Evolutionary conservation across 2,888 invertebrate species (phyloP).

Genomic region (Cartodere bifasciata): DNA sequence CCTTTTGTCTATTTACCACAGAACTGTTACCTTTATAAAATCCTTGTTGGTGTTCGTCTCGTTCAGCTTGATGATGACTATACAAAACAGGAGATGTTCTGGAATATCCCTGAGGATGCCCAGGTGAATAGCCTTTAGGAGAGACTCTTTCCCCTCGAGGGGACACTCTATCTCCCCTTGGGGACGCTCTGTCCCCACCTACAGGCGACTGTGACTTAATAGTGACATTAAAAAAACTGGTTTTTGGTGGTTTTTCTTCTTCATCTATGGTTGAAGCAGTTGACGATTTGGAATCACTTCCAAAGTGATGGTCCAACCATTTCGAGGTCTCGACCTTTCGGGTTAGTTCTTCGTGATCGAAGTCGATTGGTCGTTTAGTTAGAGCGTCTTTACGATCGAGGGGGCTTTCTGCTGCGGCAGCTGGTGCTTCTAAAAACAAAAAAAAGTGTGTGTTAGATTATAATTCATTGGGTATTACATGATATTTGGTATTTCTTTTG

Average conservation of each 20-base stretch:
- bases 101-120: conserved; percentile 5
- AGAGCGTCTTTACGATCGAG: conserved; percentile 68
- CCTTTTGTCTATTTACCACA: no score
- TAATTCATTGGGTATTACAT: no score
- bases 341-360: conserved; percentile 80
- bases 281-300: conserved; percentile 71
- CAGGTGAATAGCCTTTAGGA: no score
- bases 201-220: conserved; percentile 50
- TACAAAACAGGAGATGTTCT: conserved; percentile 31
- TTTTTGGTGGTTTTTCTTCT: conserved; percentile 47
- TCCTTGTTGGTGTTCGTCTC: conserved; percentile 35
- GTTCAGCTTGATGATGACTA: conserved; percentile 34
- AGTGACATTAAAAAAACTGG: conserved; percentile 64
- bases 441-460: no score
- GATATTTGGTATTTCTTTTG: no score
- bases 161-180: conserved; percentile 21
- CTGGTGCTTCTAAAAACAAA: conserved; percentile 1
- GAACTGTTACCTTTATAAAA: no score
- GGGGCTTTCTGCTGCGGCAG: conserved; percentile 15
- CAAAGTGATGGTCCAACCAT: conserved; percentile 85
- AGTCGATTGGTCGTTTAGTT: conserved; percentile 69
- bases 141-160: no score
- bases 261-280: conserved; percentile 55
- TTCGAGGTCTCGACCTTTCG: conserved; percentile 81
- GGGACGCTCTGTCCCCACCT: conserved; percentile 28